Evolutionary conservation across 2,888 invertebrate species (phyloP).

Genomic region (Cremastobaeus sp.): DNA sequence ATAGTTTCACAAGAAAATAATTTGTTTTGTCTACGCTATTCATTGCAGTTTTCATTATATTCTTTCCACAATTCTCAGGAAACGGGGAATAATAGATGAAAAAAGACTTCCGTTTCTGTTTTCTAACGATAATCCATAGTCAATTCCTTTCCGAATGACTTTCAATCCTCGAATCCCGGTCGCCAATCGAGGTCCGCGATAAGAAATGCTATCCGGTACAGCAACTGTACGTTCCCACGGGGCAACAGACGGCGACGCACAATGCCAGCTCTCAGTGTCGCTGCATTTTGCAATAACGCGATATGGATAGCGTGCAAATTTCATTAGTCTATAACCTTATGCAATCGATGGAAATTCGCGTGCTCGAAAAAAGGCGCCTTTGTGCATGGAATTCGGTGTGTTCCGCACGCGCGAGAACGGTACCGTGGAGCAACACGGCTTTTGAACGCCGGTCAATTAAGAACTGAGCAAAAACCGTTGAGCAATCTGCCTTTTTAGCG

Average conservation of each 20-base stretch:
- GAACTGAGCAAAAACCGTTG: too few species aligned
- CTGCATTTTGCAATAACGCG: conserved; percentile 24
- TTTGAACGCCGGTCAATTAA: conserved; percentile 28
- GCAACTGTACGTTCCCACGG: conserved; percentile 33
- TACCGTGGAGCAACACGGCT: conserved; percentile 10
- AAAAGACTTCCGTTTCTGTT: not conserved
- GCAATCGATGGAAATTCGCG: conserved; percentile 40
- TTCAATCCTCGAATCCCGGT: conserved; percentile 40
- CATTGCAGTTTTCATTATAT: too few species aligned
- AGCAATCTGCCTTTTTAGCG: too few species aligned
- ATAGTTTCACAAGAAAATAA: too few species aligned
- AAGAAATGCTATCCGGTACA: conserved; percentile 39
- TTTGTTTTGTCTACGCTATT: too few species aligned
- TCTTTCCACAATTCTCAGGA: too few species aligned
- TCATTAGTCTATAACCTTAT: conserved; percentile 29
- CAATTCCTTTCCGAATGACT: conserved; percentile 6
- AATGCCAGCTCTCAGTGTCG: conserved; percentile 27
- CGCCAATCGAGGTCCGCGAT: conserved; percentile 47
- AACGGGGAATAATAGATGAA: too few species aligned
- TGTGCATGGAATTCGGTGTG: not conserved
- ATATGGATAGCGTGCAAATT: conserved; percentile 39
- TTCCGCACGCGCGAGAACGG: conserved; percentile 11
- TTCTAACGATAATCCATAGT: too few species aligned
- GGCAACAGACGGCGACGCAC: conserved; percentile 19
- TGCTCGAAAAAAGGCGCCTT: conserved; percentile 15